phyloP scores from a whole-genome alignment of 2,113 vertebrate genomes.

The Asarcornis scutulata region DNA sequence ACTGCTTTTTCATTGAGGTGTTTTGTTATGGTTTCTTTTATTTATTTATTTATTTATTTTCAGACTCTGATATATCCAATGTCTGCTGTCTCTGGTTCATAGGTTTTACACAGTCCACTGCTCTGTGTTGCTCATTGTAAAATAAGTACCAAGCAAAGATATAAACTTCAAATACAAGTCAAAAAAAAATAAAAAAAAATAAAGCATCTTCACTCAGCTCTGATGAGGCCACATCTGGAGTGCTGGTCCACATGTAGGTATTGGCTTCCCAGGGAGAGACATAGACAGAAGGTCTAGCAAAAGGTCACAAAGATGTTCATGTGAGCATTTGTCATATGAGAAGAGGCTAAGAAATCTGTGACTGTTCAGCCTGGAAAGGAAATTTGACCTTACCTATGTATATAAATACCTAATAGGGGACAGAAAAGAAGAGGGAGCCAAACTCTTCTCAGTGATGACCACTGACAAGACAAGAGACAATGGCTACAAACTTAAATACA shows the following conservation, averaged over 20 bases:
- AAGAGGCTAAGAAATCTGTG: background rate
- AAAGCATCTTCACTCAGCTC: background rate
- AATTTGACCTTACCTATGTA: background rate
- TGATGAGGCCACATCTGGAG: background rate
- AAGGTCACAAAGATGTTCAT: background rate
- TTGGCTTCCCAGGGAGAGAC: background rate
- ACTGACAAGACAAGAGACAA: background rate
- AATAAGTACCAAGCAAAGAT: background rate
- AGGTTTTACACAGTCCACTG: background rate
- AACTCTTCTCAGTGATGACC: background rate
- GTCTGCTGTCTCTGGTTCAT: background rate
- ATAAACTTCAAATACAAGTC: background rate
- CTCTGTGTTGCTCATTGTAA: background rate
- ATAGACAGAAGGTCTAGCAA: accelerated
- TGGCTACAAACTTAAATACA: background rate
- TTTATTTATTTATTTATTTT: background rate
- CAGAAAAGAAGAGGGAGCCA: background rate
- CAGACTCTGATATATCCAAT: background rate
- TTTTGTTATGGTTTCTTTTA: background rate
- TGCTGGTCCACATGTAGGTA: background rate
- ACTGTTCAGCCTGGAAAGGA: background rate
- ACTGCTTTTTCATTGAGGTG: background rate
- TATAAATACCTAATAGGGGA: background rate
- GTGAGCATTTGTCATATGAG: background rate
- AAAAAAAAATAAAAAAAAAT: background rate